These are phyloP conservation scores for Myzus persicae DNA, from an alignment of 1,140 invertebrate species.

Conservation along the genomic window DNA sequence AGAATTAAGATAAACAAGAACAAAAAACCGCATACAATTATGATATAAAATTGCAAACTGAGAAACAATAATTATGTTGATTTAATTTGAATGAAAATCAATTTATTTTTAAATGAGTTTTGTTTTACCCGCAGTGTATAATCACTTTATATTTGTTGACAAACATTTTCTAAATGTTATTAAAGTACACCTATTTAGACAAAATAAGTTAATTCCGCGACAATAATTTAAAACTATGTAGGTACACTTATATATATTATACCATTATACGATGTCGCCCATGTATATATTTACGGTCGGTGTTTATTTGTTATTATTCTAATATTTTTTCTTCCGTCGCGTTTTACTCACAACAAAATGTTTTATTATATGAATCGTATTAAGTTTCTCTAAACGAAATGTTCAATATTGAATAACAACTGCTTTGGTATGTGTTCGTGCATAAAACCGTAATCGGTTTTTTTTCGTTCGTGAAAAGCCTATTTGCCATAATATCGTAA, in stretches of 20 bases:
- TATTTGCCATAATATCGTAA: background rate
- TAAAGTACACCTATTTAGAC: background rate
- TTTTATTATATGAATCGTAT: slow-evolving; percentile 5
- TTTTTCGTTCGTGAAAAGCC: background rate
- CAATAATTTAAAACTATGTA: background rate
- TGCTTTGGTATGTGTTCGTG: background rate
- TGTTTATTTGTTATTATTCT: slow-evolving; percentile 11
- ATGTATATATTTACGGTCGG: background rate
- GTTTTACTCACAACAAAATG: background rate
- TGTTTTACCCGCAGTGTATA: background rate
- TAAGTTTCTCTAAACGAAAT: slow-evolving; percentile 19
- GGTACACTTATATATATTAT: background rate
- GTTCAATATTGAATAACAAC: background rate
- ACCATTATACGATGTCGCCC: background rate
- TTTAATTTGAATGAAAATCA: slow-evolving; percentile 3
- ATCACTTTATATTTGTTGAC: background rate
- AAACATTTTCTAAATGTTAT: slow-evolving; percentile 32
- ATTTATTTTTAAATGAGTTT: slow-evolving; percentile 28
- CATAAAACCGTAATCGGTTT: background rate
- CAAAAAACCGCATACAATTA: background rate
- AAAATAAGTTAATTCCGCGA: background rate
- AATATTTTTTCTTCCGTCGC: background rate
- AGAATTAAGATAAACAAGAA: background rate
- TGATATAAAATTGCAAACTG: background rate
- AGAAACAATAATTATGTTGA: background rate